Evolutionary conservation across 1,140 invertebrate genomes (phyloP), one percentile per base, ranked within the genome.

Genomic region (Drosophila parabipectinata): DNA sequence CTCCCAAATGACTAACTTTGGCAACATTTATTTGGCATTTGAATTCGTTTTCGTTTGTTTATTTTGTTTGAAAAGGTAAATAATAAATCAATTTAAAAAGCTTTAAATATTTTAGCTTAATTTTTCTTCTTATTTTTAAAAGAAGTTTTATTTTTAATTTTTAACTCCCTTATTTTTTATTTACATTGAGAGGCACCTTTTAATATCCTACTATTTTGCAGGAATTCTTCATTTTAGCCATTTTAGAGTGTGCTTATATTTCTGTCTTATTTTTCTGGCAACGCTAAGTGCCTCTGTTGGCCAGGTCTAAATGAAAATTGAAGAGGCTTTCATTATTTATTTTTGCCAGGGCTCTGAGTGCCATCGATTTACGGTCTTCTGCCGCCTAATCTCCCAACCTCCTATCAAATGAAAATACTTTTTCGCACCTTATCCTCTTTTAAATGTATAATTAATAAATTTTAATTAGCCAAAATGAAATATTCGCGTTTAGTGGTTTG

Each of bases 251-350:
- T 72, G 34, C 57, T 62, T 53, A 55, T 45, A 54, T 71, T 32
- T 32, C 39, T 32, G 10, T 8, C 9, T 32, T 32, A 3, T 32
- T 68, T 37, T 10, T 9, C 12, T 9, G 18, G n/a, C 26, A 30
- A 18, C 63, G 69, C 59, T 63, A 75, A 41, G 77, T 34, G 48
- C 59, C 63, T 48, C 26, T 32, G 15, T 37, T 54, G 63, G 26
- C 41, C 63, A 30, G 62, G 64, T 14, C 57, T 53, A 72, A 83
- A 83, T 83, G 79, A 83, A 83, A 83, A 83, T 83, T 83, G 71
- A 83, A 79, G 79, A 75, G 79, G 69, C 60, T n/a, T 83, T 72
- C 79, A 83, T 83, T 83, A 79, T 82, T 82, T 77, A 77, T 78
- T 75, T 63, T 57, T 72, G 54, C 73, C 41, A 15, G 41, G 6